A percentile compares a stretch with the other conserved stretches of the same genome.
Evolutionary conservation across 2,113 vertebrate species (phyloP).

Genomic region (Sceloporus undulatus): DNA sequence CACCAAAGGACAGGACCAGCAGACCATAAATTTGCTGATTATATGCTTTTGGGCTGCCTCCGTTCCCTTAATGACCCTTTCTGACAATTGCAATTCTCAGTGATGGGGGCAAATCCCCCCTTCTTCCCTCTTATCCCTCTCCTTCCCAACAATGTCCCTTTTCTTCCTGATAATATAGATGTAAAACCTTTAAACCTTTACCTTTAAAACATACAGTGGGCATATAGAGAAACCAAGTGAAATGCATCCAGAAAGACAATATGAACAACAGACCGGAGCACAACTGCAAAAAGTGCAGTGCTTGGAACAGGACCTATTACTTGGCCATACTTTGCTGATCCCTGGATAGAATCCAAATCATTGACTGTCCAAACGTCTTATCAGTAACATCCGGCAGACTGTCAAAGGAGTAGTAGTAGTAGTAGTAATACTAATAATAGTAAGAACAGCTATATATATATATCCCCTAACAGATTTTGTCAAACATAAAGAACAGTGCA

Average conservation of each 20-base stretch:
- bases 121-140: not conserved
- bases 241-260: not conserved
- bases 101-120: conserved; percentile 12
- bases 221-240: not conserved
- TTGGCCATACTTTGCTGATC: no score
- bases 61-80: conserved; percentile 69
- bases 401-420: no score
- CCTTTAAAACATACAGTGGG: not conserved
- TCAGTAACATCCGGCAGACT: no score
- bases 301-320: no score
- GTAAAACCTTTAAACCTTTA: not conserved
- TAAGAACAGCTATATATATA: no score
- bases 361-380: no score
- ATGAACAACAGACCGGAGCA: not conserved
- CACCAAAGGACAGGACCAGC: conserved; percentile 52
- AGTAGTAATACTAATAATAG: no score
- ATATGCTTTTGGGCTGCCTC: conserved; percentile 64
- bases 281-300: no score
- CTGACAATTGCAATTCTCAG: conserved; percentile 42
- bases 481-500: no score
- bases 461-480: no score
- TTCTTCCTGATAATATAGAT: no score
- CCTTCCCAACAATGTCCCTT: not conserved
- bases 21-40: conserved; percentile 71
- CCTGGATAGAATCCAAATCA: not conserved